Conservation (phyloP, 1,140 invertebrate genomes). For the Metopolophium dirhodum region DNA sequence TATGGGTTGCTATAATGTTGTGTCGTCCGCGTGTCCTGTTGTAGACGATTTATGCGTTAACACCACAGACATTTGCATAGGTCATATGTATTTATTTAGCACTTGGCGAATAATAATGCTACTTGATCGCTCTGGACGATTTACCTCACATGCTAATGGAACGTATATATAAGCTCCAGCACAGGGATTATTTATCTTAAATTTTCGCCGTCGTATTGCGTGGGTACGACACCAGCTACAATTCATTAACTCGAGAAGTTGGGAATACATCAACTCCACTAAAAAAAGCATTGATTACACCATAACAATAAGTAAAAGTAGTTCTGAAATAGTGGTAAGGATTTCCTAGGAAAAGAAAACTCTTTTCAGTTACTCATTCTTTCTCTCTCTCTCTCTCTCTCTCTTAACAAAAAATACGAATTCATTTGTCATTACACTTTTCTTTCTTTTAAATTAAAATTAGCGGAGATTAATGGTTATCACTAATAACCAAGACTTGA, state of each 20-base stretch:
- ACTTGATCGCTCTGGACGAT: neutral
- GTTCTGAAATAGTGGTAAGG: neutral
- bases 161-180: neutral
- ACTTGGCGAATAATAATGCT: neutral
- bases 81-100: neutral
- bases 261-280: neutral
- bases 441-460: neutral
- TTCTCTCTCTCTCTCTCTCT: neutral
- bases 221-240: neutral
- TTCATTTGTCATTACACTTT: neutral
- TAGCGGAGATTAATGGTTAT: neutral
- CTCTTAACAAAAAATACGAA: neutral
- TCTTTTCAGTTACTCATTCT: neutral
- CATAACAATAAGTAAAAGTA: neutral
- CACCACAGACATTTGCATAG: neutral
- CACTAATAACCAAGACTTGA: neutral
- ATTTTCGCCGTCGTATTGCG: neutral
- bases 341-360: neutral
- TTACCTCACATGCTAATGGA: neutral
- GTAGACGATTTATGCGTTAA: neutral
- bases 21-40: neutral
- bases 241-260: neutral
- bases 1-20: neutral
- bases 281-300: neutral
- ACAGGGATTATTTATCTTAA: neutral